Base-by-base conservation (phyloP, 2,797 vertebrate species). In the Rhabdomys pumilio region DNA sequence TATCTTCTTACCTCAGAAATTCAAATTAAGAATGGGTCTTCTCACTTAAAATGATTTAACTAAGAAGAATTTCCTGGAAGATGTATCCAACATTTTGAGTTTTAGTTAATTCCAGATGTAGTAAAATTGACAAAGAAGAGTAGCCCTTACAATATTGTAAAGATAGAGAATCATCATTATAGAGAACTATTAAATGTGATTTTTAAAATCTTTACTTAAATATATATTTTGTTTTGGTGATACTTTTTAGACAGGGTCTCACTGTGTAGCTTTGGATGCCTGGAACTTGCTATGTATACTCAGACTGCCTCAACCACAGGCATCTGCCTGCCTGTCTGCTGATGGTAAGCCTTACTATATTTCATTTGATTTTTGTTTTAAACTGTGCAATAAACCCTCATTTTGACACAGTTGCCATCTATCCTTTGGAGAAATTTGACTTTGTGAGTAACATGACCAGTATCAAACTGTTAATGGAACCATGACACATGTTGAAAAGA, bases 341-440 rank as follows among this genome's bases (percentile, higher is more conserved):
- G 59, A 63, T 26, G 17, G 8, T 15, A 19, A 85, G 31, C 3
- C 6, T 86, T n/a, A n/a, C 34, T 22, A 53, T 20, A 53, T 31
- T 8, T 10, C 31, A 26, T 53, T n/a, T 69, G 29, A 22, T 69
- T 67, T 69, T 50, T 61, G 15, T 31, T 59, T 75, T 34, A 61
- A 57, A 90, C 24, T 63, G 0, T 26, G 89, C 91, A 92, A 95
- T 69, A 89, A 85, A 61, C 5, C 44, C 24, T 90, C 75, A 59
- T 75, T 29, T 34, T 83, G 24, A 0, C 34, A 31, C 20, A 17
- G 6, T 87, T 88, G 15, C 20, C 59, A 3, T 75, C 6, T 87
- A 53, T 41, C 90, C 31, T 82, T 72, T 94, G 44, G 29, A 89
- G 31, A 85, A 61, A 11, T 81, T 72, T 65, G 31, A 61, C 31